Evolutionary conservation across 2,888 invertebrate genomes (phyloP).

Genomic region (Lycocerus yunnanus): DNA sequence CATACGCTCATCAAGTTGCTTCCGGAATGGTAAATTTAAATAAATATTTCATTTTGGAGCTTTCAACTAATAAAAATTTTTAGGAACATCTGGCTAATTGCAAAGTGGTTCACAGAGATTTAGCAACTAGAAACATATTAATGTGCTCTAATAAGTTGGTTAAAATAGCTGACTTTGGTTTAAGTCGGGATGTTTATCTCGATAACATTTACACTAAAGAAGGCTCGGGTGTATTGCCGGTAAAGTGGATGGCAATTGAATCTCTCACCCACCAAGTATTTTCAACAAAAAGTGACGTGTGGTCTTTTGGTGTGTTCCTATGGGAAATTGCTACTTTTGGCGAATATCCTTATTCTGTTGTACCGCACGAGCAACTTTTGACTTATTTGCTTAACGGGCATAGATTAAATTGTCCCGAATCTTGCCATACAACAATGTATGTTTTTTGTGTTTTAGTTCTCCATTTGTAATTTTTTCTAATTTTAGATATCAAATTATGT

Average conservation of each 20-base stretch:
- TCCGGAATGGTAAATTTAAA: conserved; percentile 75
- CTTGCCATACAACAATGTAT: conserved; percentile 75
- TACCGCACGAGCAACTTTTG: conserved; percentile 69
- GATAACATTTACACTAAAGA: conserved; percentile 82
- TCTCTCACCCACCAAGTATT: conserved; percentile 81
- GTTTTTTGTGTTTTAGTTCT: conserved; percentile 45
- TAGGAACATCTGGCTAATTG: conserved; percentile 80
- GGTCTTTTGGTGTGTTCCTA: conserved; percentile 86
- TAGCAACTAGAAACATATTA: conserved; percentile 86
- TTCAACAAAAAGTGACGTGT: conserved; percentile 89
- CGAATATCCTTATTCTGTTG: conserved; percentile 77
- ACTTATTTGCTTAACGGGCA: conserved; percentile 73
- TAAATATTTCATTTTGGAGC: conserved; percentile 46
- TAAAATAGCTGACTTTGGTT: conserved; percentile 88
- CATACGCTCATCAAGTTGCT: conserved; percentile 81
- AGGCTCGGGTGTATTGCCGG: conserved; percentile 77
- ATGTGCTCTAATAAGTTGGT: conserved; percentile 75
- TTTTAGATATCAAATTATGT: conserved; percentile 76
- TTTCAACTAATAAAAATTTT: conserved; percentile 34
- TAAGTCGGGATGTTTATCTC: conserved; percentile 84
- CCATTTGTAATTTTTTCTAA: conserved; percentile 21
- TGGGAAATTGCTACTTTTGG: conserved; percentile 89
- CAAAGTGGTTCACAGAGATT: conserved; percentile 83
- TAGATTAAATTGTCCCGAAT: conserved; percentile 77
- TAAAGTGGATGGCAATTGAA: conserved; percentile 91